Base-by-base conservation (phyloP, 2,888 invertebrate species). In the Hirtodrosophila cameraria region DNA sequence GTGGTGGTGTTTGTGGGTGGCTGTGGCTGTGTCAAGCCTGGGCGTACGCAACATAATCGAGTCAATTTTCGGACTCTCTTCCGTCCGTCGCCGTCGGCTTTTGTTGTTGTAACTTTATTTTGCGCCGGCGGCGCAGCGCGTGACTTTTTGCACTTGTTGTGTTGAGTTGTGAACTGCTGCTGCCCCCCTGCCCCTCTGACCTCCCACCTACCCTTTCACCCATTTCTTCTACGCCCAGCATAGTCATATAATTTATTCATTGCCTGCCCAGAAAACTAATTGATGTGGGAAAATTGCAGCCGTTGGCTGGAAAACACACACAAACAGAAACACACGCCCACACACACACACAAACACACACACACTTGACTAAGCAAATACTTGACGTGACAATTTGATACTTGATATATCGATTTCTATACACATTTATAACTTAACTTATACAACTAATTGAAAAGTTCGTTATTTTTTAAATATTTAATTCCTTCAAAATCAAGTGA, bases 131-230 rank as follows among this genome's bases (percentile, higher is more conserved):
- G 72, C 71, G 31, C 16, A 75, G 89, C 88, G 88, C 88, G 88
- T 88, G 88, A 88, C 88, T 88, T 88, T 88, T 89, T 88, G 87
- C 88, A 88, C 88, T 88, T 88, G 88, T 88, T 68, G 73, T 73
- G 62, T 61, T 52, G 67, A 55, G 64, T 63, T 54, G 38, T 61
- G 41, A 18, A 30, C 5, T 45, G 27, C 28, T 16, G 35, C 31
- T 11, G 20, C 13, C 27, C 11, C 5, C 7, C 15, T 1, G 23
- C 16, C 23, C 46, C 38, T 31, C 36, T 35, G 30, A 5, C 5
- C 42, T 8, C 38, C 31, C 45, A 28, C 41, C 53, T 49, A 49
- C 36, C 46, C 23, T 1, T 8, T 23, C n/a, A n/a, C n/a, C n/a
- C n/a, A n/a, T n/a, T n/a, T n/a, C n/a, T n/a, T n/a, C n/a, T n/a